A percentile compares a stretch with the other conserved stretches of the same genome.
Conservation (phyloP, 2,888 invertebrate genomes). For the Erebia epiphron region DNA sequence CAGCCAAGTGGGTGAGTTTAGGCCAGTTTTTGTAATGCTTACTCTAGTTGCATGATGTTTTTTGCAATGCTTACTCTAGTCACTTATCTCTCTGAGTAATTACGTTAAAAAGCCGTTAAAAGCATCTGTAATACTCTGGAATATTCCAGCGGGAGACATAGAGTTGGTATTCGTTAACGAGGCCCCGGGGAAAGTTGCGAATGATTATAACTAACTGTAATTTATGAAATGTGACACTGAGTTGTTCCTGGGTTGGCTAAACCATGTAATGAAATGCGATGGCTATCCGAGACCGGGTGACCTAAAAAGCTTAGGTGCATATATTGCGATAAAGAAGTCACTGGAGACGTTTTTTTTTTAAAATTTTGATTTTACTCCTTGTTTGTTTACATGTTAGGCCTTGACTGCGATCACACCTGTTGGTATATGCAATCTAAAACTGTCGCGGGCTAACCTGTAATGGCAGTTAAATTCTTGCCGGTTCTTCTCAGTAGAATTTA, state of each 20-base stretch:
- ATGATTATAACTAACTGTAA: constrained; percentile 42
- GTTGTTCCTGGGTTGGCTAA: constrained; percentile 22
- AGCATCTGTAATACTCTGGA: constrained; percentile 51
- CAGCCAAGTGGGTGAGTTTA: no score
- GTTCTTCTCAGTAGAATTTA: no score
- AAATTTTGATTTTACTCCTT: no score
- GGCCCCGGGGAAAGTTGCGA: constrained; percentile 34
- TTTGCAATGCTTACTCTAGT: neutral
- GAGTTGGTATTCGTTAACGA: constrained; percentile 42
- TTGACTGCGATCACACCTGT: no score
- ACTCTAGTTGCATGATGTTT: neutral
- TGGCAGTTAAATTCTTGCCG: no score
- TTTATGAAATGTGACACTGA: constrained; percentile 31
- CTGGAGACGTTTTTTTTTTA: no score
- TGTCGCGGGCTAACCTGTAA: no score
- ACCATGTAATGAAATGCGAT: constrained; percentile 25
- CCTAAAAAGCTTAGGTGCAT: no score
- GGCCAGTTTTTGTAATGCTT: neutral
- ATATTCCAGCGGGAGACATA: constrained; percentile 29
- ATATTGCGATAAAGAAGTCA: no score
- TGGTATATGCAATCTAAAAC: no score
- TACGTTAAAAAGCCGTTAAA: constrained; percentile 57
- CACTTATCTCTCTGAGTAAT: constrained; percentile 40
- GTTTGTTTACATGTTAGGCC: no score
- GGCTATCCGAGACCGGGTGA: constrained; percentile 13